These are phyloP conservation scores for Coranthus polyacanthus DNA, from an alignment of 2,797 vertebrate species.

Conservation along the genomic window DNA sequence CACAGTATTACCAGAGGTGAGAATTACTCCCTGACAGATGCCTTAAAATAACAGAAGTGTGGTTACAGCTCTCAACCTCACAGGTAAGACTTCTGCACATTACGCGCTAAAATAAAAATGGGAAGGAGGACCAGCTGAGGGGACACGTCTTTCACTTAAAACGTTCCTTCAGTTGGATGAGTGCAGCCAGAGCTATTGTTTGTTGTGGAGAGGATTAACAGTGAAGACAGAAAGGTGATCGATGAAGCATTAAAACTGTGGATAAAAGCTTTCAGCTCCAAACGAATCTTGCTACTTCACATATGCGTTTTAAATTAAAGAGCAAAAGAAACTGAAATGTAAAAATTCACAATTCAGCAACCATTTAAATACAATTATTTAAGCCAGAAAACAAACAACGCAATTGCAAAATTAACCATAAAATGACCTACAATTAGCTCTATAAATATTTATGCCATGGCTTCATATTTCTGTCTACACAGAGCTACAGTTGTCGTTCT, in stretches of 20 bases:
- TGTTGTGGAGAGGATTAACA: slow-evolving; percentile 18
- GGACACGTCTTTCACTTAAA: slow-evolving; percentile 28
- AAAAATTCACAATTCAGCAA: not conserved
- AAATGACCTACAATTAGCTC: too few relatives aligned
- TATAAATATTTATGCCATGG: too few relatives aligned
- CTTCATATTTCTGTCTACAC: not conserved
- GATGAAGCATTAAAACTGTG: slow-evolving; percentile 33
- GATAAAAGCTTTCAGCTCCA: not conserved
- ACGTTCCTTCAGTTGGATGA: slow-evolving; percentile 29
- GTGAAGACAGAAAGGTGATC: slow-evolving; percentile 43
- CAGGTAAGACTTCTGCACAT: too few relatives aligned
- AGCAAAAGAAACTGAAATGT: not conserved
- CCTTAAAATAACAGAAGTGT: too few relatives aligned
- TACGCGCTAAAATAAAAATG: not conserved
- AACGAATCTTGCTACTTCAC: not conserved
- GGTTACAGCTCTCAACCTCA: too few relatives aligned
- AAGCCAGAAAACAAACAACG: too few relatives aligned
- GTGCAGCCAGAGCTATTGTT: slow-evolving; percentile 38
- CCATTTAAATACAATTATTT: too few relatives aligned
- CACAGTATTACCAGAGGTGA: not conserved
- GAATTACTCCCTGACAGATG: slow-evolving; percentile 1
- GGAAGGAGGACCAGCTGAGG: not conserved
- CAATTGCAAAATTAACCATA: too few relatives aligned
- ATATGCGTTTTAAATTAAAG: not conserved
- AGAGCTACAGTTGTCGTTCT: not conserved